Base-by-base conservation (phyloP, 2,888 invertebrate genomes). In the Globia sparganii region DNA sequence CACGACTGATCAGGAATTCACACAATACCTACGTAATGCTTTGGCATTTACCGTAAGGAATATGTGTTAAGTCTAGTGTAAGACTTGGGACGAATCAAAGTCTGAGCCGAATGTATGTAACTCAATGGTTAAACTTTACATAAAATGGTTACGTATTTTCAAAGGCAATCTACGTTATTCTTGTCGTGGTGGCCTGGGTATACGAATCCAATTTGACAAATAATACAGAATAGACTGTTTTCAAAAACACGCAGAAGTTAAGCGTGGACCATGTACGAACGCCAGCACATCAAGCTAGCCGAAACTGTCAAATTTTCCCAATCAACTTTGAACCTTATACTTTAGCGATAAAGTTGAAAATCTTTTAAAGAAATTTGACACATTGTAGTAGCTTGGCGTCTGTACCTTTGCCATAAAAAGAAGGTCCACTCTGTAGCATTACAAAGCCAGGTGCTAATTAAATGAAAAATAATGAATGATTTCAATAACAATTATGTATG, bases 1-100 rank as follows among this genome's bases (percentile, higher is more conserved):
- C 75, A 49, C 72, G 84, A 81, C 40, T 73, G 79, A 76, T 66
- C 49, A 56, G 49, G 40, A 75, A 79, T 78, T 61, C 80, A 56
- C 70, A 78, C 59, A 78, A 62, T 61, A 77, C 8, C 40, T 46
- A 77, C 8, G 49, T 46, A 31, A 53, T 43, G n/a, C 40, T 40
- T 62, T 49, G 40, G 49, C 21, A 61, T 40, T 31, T 49, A 62
- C 37, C 4, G 13, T 56, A 21, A 28, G 18, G n/a, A 56, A 71
- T n/a, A 31, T 58, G 61, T 70, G 56, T 78, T 77, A 18, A 69
- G 31, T 83, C 59, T 66, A 56, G 53, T 61, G 43, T 69, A 40
- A 67, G 43, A 59, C 58, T 21, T 68, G 37, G 40, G 18, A 58
- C 18, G 13, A 31, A 43, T 40, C 4, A 18, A 40, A 49, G 11